Percentiles rank a stretch among this genome's conserved stretches.
These are phyloP conservation scores for Takifugu bimaculatus DNA, from an alignment of 2,113 vertebrate genomes.

Conservation along the genomic window DNA sequence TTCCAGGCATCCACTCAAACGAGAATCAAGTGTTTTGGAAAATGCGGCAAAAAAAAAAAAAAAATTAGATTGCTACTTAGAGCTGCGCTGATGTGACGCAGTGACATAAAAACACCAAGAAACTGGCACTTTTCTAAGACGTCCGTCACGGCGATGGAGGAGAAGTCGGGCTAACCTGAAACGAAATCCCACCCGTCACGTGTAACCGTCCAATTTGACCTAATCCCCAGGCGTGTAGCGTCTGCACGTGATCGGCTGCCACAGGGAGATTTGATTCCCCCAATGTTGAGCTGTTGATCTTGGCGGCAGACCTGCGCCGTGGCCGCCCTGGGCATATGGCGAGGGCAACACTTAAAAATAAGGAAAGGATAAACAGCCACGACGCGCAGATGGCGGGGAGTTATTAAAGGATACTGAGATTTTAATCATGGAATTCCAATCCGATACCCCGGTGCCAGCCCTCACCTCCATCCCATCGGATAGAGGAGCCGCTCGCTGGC, in stretches of 20 bases:
- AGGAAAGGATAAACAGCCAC: constrained; percentile 16
- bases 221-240: constrained; percentile 44
- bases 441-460: too few species aligned
- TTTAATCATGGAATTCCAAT: too few species aligned
- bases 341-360: not conserved
- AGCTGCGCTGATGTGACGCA: too few species aligned
- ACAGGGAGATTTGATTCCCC: constrained; percentile 37
- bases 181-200: constrained; percentile 27
- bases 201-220: constrained; percentile 39
- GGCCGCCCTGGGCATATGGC: constrained; percentile 29
- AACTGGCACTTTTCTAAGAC: too few species aligned
- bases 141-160: not conserved
- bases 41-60: too few species aligned
- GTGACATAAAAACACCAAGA: too few species aligned
- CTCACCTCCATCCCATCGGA: not conserved
- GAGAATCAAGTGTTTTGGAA: not conserved
- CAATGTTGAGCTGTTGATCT: constrained; percentile 33
- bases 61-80: too few species aligned
- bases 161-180: constrained; percentile 13
- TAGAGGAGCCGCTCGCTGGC: not conserved
- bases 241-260: constrained; percentile 31
- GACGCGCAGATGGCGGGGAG: too few species aligned
- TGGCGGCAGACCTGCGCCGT: constrained; percentile 19
- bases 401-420: too few species aligned
- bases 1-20: not conserved